Evolutionary conservation across 2,113 vertebrate species (phyloP), one percentile per base, ranked within the genome.

Genomic region (Brachyistius frenatus): DNA sequence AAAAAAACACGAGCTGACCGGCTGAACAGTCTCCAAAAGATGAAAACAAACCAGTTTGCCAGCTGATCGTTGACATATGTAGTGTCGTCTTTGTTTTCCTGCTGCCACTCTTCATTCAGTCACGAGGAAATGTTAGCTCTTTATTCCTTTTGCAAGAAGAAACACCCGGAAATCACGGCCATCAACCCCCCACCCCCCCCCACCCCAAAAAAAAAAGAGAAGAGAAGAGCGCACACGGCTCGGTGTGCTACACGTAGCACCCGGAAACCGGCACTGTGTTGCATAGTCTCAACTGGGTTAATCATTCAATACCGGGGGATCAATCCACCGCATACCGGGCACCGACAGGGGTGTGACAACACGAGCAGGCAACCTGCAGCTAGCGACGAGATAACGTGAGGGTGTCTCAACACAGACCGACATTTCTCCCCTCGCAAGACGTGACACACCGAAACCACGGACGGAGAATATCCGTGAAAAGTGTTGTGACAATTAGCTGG

Each of bases 131-230:
- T 31, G n/a, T 70, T 44, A 44, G 73, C 73, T 50, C 10, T 57
- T 46, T 16, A 62, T 80, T 66, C 54, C 49, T 54, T 8, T 11
- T 31, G 62, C 75, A 54, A 41, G 8, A 64, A 78, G 69, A 81
- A 87, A 87, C 78, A 93, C 92, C 93, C 91, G 93, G 93, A 94
- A 94, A 93, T 93, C 85, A 62, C 63, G 50, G 84, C 79, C 72
- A 44, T 72, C 58, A 14, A 3, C 49, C 49, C 44, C 3, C 71
- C 75, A 71, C 73, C 23, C 23, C 23, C 1, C 23, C 23, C 23
- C 23, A 1, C 23, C 23, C 23, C 23, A 23, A 23, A 23, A 23
- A 23, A 23, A 23, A 23, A 23, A 23, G 66, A 36, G 70, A 70
- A 69, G 13, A 84, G 73, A 72, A 13, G 81, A 7, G 35, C 80